Conservation (phyloP, 2,113 vertebrate genomes). For the Callipepla californica region DNA sequence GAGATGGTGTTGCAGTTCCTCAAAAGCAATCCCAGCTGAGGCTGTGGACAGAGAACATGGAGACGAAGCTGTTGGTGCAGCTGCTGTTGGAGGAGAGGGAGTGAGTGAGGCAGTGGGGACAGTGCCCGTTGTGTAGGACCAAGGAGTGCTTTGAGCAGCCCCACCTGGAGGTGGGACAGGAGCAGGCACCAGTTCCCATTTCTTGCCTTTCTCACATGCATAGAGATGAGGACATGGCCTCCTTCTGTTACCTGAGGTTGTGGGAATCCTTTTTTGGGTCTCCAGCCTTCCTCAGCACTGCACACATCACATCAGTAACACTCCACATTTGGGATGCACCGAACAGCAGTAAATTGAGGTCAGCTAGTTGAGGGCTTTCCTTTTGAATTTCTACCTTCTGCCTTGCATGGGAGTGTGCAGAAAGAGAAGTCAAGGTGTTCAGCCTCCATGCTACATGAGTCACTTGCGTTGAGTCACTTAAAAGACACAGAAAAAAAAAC, state of each 20-base stretch:
- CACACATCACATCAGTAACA: accelerated
- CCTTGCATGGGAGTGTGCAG: neutral
- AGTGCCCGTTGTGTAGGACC: accelerated
- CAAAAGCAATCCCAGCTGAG: neutral
- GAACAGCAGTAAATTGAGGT: neutral
- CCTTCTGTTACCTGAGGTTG: neutral
- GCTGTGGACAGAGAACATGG: accelerated
- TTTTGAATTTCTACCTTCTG: neutral
- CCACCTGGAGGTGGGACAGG: neutral
- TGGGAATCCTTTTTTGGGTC: neutral
- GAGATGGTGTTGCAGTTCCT: neutral
- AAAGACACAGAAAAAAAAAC: neutral
- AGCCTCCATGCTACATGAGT: neutral
- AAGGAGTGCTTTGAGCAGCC: accelerated
- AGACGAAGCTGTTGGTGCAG: accelerated
- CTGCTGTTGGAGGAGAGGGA: accelerated
- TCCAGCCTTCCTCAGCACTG: neutral
- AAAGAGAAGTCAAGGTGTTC: neutral
- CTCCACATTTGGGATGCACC: accelerated
- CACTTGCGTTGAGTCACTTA: neutral
- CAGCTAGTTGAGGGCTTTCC: neutral
- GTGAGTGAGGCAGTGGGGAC: neutral
- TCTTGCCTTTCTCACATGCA: accelerated
- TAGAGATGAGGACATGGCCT: accelerated
- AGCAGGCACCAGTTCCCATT: neutral